A percentile compares a stretch with the other conserved stretches of the same genome.
Conservation (phyloP, 2,113 vertebrate genomes). For the Asarcornis scutulata region DNA sequence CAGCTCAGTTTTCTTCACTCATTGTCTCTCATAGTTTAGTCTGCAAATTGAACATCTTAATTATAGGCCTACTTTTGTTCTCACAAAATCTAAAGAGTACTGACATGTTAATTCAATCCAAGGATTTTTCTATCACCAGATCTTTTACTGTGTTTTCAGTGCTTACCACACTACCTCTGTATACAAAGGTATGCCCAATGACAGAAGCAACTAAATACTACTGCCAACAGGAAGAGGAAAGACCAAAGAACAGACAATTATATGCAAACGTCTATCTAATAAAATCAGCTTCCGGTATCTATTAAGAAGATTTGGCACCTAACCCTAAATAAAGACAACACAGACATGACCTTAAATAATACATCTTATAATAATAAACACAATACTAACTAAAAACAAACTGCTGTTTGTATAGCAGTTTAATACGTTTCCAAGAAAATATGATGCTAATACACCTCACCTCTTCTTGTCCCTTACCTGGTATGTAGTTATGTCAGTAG, state of each 20-base stretch:
- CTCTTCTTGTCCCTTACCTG: background rate
- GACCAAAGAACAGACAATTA: background rate
- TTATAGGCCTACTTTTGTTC: background rate
- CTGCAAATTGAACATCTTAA: background rate
- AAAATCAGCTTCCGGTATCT: background rate
- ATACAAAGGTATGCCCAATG: background rate
- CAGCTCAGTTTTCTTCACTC: background rate
- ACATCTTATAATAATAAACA: background rate
- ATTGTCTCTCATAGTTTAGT: background rate
- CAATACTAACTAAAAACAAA: background rate
- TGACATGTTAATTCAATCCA: background rate
- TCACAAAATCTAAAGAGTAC: background rate
- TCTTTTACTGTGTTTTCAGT: background rate
- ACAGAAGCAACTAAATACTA: background rate
- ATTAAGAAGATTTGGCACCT: background rate
- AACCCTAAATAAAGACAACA: background rate
- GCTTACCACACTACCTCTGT: background rate
- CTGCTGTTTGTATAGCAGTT: background rate
- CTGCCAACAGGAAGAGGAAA: background rate
- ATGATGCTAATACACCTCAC: background rate
- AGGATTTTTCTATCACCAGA: background rate
- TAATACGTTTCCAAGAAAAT: background rate
- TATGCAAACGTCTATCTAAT: background rate
- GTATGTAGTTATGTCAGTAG: background rate
- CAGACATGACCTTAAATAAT: background rate